phyloP scores from a whole-genome alignment of 1,140 invertebrate genomes.

The Pseudoatta argentina region DNA sequence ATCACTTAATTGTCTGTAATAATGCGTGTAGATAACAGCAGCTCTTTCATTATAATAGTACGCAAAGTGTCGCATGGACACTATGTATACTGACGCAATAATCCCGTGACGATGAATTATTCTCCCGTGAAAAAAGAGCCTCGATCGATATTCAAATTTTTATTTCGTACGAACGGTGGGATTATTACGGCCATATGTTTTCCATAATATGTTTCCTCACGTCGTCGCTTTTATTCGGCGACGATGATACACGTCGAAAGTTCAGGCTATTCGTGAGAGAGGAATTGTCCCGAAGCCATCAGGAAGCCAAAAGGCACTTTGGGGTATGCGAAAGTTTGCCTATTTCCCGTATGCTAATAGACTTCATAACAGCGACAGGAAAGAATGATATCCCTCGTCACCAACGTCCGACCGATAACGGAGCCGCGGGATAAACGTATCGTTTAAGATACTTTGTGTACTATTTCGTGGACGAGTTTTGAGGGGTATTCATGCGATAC shows the following conservation, averaged over 20 bases:
- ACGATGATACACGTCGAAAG: conserved; percentile 53
- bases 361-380: conserved; percentile 20
- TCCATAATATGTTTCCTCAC: conserved; percentile 17
- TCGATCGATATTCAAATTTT: conserved; percentile 48
- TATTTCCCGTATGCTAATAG: conserved; percentile 54
- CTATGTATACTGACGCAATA: neutral
- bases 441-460: conserved; percentile 46
- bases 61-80: neutral
- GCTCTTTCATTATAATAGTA: conserved; percentile 3
- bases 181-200: conserved; percentile 44
- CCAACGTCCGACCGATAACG: conserved; percentile 10
- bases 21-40: neutral
- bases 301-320: conserved; percentile 26
- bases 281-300: neutral
- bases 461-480: conserved; percentile 20
- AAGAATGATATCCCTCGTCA: conserved; percentile 35
- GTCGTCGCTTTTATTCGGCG: conserved; percentile 28
- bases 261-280: conserved; percentile 14
- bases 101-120: conserved; percentile 26
- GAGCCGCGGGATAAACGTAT: conserved; percentile 30
- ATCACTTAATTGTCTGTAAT: neutral
- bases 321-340: conserved; percentile 41
- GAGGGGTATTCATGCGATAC: conserved; percentile 17
- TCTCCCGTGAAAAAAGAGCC: conserved; percentile 1
- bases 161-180: neutral